phyloP scores from a whole-genome alignment of 2,888 invertebrate genomes.

The Malacosoma neustria region DNA sequence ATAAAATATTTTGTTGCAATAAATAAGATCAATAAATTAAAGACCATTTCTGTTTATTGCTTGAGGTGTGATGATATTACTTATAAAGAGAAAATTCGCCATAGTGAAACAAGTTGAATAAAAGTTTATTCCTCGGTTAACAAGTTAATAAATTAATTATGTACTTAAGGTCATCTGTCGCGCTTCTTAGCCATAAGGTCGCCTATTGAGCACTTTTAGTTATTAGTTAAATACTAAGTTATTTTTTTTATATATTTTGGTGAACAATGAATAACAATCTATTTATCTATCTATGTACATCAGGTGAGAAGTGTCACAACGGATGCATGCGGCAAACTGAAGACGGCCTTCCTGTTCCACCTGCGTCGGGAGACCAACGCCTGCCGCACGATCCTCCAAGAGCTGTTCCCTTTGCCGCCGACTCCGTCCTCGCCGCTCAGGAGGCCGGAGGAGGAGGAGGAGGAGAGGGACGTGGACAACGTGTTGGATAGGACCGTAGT shows the following conservation, averaged over 20 bases:
- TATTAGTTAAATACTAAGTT: neutral
- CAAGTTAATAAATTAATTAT: too few species aligned
- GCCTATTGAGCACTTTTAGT: too few species aligned
- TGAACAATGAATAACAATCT: too few species aligned
- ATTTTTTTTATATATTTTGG: neutral
- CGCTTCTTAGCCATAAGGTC: too few species aligned
- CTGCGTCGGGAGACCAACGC: slow-evolving; percentile 68
- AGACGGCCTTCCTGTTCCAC: slow-evolving; percentile 86
- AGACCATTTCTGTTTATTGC: too few species aligned
- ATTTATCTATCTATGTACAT: neutral
- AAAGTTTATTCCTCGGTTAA: too few species aligned
- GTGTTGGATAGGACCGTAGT: slow-evolving; percentile 50
- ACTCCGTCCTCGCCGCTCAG: slow-evolving; percentile 41
- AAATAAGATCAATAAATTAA: too few species aligned
- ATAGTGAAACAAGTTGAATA: too few species aligned
- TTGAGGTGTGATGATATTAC: too few species aligned
- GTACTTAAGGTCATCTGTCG: too few species aligned
- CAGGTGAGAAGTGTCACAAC: slow-evolving; percentile 43
- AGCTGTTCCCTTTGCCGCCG: slow-evolving; percentile 34
- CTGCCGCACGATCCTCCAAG: slow-evolving; percentile 28
- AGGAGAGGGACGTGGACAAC: slow-evolving; percentile 32
- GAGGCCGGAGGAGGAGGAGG: slow-evolving; percentile 46
- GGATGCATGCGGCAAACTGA: slow-evolving; percentile 69
- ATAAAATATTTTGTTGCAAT: too few species aligned
- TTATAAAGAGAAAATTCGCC: too few species aligned